Conservation (phyloP, 2,797 vertebrate genomes). For the Rhinogobio ventralis region DNA sequence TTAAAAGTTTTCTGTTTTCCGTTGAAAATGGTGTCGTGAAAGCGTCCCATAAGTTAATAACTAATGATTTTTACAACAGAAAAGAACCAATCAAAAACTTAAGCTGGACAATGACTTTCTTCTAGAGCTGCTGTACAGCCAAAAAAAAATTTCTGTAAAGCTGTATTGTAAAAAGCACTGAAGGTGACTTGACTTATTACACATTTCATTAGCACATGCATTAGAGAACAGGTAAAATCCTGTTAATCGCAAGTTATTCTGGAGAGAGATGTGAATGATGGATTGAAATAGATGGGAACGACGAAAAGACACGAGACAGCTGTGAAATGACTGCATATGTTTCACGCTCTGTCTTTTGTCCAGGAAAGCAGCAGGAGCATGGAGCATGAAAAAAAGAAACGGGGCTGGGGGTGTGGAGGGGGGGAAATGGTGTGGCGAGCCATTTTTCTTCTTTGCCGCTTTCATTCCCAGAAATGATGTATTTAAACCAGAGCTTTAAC, state of each 20-base stretch:
- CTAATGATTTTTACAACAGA: too few species aligned
- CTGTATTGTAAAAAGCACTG: too few species aligned
- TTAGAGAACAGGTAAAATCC: slow-evolving; percentile 11
- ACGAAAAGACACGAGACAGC: slow-evolving; percentile 39
- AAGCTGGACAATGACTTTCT: too few species aligned
- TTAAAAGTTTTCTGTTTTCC: too few species aligned
- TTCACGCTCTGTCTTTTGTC: slow-evolving; percentile 50
- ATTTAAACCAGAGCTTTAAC: slow-evolving; percentile 50
- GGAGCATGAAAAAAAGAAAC: slow-evolving; percentile 19
- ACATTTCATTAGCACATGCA: neutral
- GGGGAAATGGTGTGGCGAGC: slow-evolving; percentile 4
- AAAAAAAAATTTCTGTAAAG: too few species aligned
- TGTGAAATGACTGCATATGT: slow-evolving; percentile 55
- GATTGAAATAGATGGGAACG: slow-evolving; percentile 36
- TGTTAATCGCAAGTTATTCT: neutral
- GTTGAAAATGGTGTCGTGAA: too few species aligned
- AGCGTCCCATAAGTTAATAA: too few species aligned
- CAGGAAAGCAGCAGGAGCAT: slow-evolving; percentile 46
- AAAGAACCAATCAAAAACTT: too few species aligned
- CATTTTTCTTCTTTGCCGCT: slow-evolving; percentile 48
- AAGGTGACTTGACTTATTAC: neutral
- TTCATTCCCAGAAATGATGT: slow-evolving; percentile 58
- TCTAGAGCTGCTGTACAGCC: too few species aligned
- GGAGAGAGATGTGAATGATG: slow-evolving; percentile 32
- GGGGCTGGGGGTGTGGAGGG: neutral